Evolutionary conservation across 2,797 vertebrate species (phyloP).

Genomic region (Apogon talboti): DNA sequence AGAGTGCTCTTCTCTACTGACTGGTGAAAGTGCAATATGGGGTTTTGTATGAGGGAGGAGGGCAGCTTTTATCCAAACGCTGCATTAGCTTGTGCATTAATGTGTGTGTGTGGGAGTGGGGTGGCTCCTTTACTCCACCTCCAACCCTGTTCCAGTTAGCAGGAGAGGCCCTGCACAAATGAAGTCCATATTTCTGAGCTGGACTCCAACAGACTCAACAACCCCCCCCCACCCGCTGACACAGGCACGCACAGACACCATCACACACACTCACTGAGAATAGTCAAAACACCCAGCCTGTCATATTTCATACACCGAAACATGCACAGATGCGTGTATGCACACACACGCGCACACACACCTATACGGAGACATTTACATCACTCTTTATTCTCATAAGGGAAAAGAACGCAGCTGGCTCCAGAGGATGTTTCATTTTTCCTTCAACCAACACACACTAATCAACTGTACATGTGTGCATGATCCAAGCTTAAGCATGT

Average conservation of each 20-base stretch:
- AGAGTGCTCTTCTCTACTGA: slow-evolving; percentile 15
- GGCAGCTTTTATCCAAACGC: slow-evolving; percentile 13
- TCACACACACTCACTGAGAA: slow-evolving; percentile 20
- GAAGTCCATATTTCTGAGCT: slow-evolving; percentile 67
- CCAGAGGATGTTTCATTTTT: slow-evolving; percentile 47
- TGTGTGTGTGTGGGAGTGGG: not conserved
- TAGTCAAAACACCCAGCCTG: slow-evolving; percentile 55
- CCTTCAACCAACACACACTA: slow-evolving; percentile 22
- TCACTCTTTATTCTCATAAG: slow-evolving; percentile 40
- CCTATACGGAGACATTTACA: slow-evolving; percentile 29
- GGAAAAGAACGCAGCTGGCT: slow-evolving; percentile 47
- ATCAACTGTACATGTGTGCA: slow-evolving; percentile 3
- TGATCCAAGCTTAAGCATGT: slow-evolving; percentile 3
- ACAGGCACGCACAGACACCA: slow-evolving; percentile 9
- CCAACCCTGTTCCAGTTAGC: slow-evolving; percentile 58
- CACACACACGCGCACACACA: no score
- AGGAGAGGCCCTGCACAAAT: slow-evolving; percentile 64
- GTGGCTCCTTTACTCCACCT: slow-evolving; percentile 33
- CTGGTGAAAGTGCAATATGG: slow-evolving; percentile 10
- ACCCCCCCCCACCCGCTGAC: slow-evolving; percentile 24
- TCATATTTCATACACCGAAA: slow-evolving; percentile 46
- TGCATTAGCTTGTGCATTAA: not conserved
- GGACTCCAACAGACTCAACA: slow-evolving; percentile 50
- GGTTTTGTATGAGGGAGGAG: slow-evolving; percentile 6
- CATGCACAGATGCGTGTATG: slow-evolving; percentile 10